These are phyloP conservation scores for Ictalurus furcatus DNA, from an alignment of 2,113 vertebrate genomes.

Conservation along the genomic window DNA sequence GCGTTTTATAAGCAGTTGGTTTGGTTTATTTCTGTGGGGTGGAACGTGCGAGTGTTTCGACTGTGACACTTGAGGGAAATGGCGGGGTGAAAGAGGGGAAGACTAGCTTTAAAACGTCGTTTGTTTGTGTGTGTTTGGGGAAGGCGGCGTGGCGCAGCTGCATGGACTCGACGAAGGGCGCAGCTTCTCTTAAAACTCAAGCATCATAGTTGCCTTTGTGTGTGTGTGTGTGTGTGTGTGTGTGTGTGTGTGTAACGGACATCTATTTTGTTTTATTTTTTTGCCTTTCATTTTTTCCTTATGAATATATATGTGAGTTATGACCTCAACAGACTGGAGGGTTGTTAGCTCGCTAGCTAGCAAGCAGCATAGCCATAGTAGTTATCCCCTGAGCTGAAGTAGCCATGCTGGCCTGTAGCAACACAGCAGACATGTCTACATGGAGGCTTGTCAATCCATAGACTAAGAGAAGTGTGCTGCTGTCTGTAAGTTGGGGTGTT, in stretches of 20 bases:
- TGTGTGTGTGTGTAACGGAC: not conserved
- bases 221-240: too few relatives aligned
- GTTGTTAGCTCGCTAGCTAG: not conserved
- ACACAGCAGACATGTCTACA: not conserved
- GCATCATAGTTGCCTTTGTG: not conserved
- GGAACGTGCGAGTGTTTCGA: too few relatives aligned
- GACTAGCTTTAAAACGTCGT: conserved; percentile 24
- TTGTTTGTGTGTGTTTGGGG: conserved; percentile 31
- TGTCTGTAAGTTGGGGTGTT: not conserved
- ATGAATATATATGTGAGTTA: not conserved
- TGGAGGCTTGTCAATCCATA: not conserved
- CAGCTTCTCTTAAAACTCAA: too few relatives aligned
- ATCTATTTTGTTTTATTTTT: not conserved
- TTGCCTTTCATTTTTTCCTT: fast-evolving
- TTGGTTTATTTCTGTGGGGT: conserved; percentile 17
- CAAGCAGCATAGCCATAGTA: not conserved
- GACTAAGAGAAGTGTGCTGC: not conserved
- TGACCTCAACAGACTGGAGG: conserved; percentile 1
- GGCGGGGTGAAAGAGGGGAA: not conserved
- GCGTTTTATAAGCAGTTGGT: not conserved
- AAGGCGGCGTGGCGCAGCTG: conserved; percentile 44
- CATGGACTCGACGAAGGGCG: conserved; percentile 23
- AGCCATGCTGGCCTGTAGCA: conserved; percentile 11
- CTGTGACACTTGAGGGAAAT: not conserved
- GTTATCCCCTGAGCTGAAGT: not conserved